Evolutionary conservation across 2,113 vertebrate species (phyloP), one percentile per base, ranked within the genome.

Genomic region (Dipodomys merriami): DNA sequence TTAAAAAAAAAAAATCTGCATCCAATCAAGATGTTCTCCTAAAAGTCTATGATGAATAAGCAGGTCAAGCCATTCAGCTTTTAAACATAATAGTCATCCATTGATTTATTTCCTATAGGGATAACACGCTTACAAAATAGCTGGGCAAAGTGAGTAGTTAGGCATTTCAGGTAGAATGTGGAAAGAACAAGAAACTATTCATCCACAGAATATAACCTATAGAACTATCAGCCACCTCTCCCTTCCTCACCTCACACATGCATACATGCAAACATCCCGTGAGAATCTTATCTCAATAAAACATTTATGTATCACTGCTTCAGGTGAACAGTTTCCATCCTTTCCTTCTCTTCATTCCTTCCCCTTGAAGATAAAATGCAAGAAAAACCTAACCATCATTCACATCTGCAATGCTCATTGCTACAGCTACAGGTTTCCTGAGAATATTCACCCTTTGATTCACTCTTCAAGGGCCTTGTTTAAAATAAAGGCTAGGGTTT

Each of bases 401-500:
- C 49, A 53, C 20, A 3, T 6, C 25, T 73, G 33, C 27, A 78
- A n/a, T 79, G 77, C 33, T 76, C 57, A 22, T 2, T 65, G 9
- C 27, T 64, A 4, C 7, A n/a, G 27, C 2, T 60, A 13, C 12
- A 39, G 23, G 7, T 60, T n/a, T 16, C 46, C 46, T 30, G 33
- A 25, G 25, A 33, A 81, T 39, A 7, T 20, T 62, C 4, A 65
- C 71, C 53, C n/a, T 89, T 6, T 33, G 13, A 65, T 53, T 71
- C 53, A 29, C 57, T 84, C 53, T 83, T 86, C 18, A 67, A 79
- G 30, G 35, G 6, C 18, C 60, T 39, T 81, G 0, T 74, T 88
- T 92, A 83, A 91, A 96, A 53, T n/a, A 71, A 74, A 88, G 49
- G 7, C 39, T 69, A 78, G 11, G 57, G 82, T 62, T 84, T 80